Base-by-base conservation (phyloP, 2,888 invertebrate species). In the Macaria liturata region DNA sequence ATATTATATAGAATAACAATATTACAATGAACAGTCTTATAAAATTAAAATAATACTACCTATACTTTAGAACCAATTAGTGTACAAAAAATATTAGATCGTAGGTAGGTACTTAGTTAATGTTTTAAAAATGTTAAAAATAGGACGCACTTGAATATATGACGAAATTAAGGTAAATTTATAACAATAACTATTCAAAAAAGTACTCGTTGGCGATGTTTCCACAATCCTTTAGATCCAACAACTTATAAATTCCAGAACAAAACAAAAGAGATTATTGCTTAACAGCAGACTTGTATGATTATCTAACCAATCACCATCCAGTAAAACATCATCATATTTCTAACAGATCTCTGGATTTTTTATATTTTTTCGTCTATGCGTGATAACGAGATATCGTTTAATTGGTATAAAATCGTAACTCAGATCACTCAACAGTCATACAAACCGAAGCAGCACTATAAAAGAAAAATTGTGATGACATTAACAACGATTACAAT, bases 21-120 rank as follows among this genome's bases (percentile, higher is more conserved):
- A 63, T 63, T 59, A 64, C 57, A 61, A 81, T 72, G 74, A 85
- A 87, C 90, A 90, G 89, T 89, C 90, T 89, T 88, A 81, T 81
- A 81, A 83, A 85, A 83, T 78, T 72, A 79, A 82, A 81, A 78
- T 74, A 79, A 42, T 69, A 73, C 70, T 76, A 81, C 77, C 79
- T 81, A 81, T 78, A 80, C 67, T 73, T 75, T 75, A 79, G 72
- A 81, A 73, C 78, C 79, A 81, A 77, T 75, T 75, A 76, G 76
- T 72, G 72, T 76, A 83, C 80, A 84, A 79, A 84, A 78, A 78
- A 74, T 59, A 54, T 74, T 73, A 77, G 75, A 69, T 74, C 69
- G 59, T 72, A 74, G 69, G 66, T 6, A 34, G 3, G 34, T 42
- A 42, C 9, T 42, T n/a, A 39, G 39, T 7, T 2, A 39, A 42